A percentile compares a stretch with the other conserved stretches of the same genome.
These are phyloP conservation scores for Mohoua ochrocephala DNA, from an alignment of 2,113 vertebrate genomes.

Conservation along the genomic window DNA sequence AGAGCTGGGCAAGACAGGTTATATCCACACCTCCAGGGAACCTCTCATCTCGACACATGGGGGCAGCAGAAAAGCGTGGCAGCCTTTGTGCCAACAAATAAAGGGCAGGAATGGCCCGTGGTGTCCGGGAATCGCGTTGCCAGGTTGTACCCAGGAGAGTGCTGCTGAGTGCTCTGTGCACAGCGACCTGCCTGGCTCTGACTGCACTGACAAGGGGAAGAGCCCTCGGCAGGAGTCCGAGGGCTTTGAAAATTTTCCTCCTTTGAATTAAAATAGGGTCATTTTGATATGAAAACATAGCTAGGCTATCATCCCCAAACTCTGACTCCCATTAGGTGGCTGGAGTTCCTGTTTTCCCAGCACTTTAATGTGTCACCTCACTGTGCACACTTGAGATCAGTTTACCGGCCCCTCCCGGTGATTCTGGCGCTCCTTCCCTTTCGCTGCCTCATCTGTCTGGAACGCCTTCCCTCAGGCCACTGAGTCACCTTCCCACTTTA, in stretches of 20 bases:
- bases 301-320: background rate
- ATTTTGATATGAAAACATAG: background rate
- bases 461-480: constrained; percentile 1
- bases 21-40: background rate
- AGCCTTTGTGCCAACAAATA: background rate
- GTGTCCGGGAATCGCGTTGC: fast-evolving
- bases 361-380: background rate
- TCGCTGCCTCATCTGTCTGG: background rate
- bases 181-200: background rate
- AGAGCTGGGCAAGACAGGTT: background rate
- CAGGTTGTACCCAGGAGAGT: background rate
- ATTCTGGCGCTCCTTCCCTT: background rate
- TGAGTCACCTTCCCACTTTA: constrained; percentile 46
- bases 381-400: background rate
- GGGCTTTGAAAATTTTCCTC: background rate
- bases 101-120: background rate
- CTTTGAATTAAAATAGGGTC: background rate
- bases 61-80: background rate
- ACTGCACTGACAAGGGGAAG: background rate
- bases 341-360: background rate
- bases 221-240: background rate
- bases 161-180: background rate
- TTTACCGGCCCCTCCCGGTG: background rate
- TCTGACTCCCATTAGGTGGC: background rate
- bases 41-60: background rate